Percentiles rank a stretch among this genome's conserved stretches.
phyloP scores from a whole-genome alignment of 2,888 invertebrate genomes.

The Malthinus seriepunctatus region DNA sequence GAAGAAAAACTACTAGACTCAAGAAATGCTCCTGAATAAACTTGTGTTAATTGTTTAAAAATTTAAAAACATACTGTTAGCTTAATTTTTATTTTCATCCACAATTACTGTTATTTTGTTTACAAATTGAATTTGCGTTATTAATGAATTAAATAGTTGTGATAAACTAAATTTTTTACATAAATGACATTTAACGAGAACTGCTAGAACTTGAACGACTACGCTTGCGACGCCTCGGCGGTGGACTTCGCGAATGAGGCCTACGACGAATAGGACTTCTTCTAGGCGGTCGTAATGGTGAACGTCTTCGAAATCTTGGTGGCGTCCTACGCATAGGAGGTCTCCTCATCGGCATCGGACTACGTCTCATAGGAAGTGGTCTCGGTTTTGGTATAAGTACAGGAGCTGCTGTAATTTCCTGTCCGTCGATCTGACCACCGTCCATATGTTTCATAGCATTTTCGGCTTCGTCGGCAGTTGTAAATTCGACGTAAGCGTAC shows the following conservation, averaged over 20 bases:
- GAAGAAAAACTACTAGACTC: constrained; percentile 1
- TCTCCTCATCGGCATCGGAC: constrained; percentile 62
- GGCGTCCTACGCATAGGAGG: constrained; percentile 58
- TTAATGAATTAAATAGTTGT: too few species aligned
- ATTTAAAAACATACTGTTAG: background rate
- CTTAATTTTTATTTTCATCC: background rate
- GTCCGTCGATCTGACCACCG: constrained; percentile 89
- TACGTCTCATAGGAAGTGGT: constrained; percentile 58
- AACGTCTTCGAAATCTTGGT: constrained; percentile 52
- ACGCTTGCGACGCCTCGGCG: constrained; percentile 68
- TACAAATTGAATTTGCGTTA: too few species aligned
- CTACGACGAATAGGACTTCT: constrained; percentile 63
- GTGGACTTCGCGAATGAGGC: constrained; percentile 61
- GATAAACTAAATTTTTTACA: background rate
- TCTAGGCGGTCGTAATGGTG: constrained; percentile 49
- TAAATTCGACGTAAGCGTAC: constrained; percentile 95
- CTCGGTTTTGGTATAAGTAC: constrained; percentile 80
- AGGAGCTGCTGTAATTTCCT: constrained; percentile 91
- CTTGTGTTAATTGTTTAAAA: background rate
- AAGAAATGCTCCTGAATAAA: too few species aligned
- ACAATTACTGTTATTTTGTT: too few species aligned
- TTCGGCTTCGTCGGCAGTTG: constrained; percentile 92
- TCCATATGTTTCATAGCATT: constrained; percentile 99
- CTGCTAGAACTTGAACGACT: constrained; percentile 76
- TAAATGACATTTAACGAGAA: constrained; percentile 58